These are phyloP conservation scores for Paedocypris sp. DNA, from an alignment of 2,113 vertebrate genomes.

Conservation along the genomic window DNA sequence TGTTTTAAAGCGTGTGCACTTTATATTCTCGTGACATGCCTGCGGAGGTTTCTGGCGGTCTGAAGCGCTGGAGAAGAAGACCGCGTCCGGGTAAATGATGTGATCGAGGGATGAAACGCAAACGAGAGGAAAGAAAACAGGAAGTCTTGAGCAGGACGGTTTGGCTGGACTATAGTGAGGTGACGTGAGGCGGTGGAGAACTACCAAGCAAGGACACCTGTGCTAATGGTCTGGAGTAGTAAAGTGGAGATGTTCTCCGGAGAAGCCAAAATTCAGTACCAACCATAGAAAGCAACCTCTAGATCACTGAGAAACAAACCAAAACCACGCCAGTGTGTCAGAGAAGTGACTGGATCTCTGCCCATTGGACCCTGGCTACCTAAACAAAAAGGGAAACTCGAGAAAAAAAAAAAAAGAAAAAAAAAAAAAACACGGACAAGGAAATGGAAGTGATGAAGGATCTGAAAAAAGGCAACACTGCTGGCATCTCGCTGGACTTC, in stretches of 20 bases:
- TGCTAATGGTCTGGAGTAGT: neutral
- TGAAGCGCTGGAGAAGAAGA: too few species aligned
- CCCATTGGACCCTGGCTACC: slow-evolving; percentile 44
- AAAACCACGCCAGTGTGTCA: neutral
- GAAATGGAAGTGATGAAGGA: slow-evolving; percentile 58
- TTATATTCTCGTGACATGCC: too few species aligned
- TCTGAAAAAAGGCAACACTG: slow-evolving; percentile 69
- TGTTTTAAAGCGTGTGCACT: too few species aligned
- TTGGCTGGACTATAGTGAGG: slow-evolving; percentile 47
- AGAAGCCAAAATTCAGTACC: slow-evolving; percentile 52
- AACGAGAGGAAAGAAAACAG: too few species aligned
- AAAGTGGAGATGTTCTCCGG: slow-evolving; percentile 26
- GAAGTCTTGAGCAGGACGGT: slow-evolving; percentile 31
- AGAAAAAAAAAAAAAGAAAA: too few species aligned
- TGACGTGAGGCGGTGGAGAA: slow-evolving; percentile 28
- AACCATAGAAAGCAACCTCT: slow-evolving; percentile 43
- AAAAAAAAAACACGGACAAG: too few species aligned
- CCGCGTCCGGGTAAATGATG: too few species aligned
- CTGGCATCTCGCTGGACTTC: slow-evolving; percentile 58
- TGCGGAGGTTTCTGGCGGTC: too few species aligned
- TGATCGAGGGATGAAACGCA: too few species aligned
- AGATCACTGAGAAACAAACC: slow-evolving; percentile 25
- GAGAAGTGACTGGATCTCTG: slow-evolving; percentile 33
- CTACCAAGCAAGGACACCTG: slow-evolving; percentile 14
- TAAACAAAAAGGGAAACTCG: slow-evolving; percentile 51